Evolutionary conservation across 2,888 invertebrate species (phyloP).

Genomic region (Acanthacorydalis orientalis): DNA sequence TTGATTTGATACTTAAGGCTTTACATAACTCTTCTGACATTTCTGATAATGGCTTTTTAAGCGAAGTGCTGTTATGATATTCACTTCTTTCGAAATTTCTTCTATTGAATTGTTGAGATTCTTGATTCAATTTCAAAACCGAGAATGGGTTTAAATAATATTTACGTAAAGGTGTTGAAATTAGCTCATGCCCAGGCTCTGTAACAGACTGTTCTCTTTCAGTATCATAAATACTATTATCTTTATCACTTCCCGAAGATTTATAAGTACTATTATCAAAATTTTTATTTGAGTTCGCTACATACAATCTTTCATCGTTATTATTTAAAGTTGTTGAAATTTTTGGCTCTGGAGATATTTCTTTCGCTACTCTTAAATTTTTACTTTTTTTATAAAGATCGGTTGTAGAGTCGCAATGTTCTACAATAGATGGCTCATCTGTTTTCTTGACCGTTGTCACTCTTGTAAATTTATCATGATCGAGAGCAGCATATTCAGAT

Average conservation of each 20-base stretch:
- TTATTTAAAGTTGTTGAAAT: not conserved
- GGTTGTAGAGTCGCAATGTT: conserved; percentile 1
- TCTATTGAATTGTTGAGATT: no score
- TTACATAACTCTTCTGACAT: no score
- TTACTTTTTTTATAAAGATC: not conserved
- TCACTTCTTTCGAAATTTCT: not conserved
- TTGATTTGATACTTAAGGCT: no score
- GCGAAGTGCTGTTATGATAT: not conserved
- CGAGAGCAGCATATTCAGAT: not conserved
- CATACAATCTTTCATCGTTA: not conserved
- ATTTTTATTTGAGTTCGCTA: not conserved
- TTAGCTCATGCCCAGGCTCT: no score
- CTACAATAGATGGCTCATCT: not conserved
- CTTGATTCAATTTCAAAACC: no score
- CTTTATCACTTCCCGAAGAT: no score
- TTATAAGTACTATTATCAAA: no score
- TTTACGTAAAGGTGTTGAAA: no score
- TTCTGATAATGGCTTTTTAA: no score
- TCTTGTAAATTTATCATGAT: not conserved
- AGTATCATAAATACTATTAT: no score
- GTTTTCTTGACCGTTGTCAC: not conserved
- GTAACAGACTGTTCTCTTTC: no score
- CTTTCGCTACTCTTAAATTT: not conserved
- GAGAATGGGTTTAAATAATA: no score
- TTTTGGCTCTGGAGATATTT: conserved; percentile 3